Conservation (phyloP, 2,797 vertebrate genomes). For the Distichodus sexfasciatus region DNA sequence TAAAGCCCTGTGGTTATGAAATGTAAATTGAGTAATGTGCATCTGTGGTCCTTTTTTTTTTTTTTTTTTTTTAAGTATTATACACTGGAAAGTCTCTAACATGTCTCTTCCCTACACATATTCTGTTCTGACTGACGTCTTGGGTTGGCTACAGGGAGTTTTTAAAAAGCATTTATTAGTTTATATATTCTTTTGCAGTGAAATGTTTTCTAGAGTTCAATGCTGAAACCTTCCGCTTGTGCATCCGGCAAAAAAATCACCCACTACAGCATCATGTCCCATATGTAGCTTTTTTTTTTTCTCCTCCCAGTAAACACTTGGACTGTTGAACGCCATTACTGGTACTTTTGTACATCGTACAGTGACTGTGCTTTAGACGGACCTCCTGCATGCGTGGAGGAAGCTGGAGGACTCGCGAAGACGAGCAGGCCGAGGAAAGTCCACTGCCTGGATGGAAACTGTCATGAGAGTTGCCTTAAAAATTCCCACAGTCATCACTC, state of each 20-base stretch:
- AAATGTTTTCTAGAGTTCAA: slow-evolving; percentile 53
- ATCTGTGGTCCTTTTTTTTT: slow-evolving; percentile 73
- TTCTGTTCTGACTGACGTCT: slow-evolving; percentile 54
- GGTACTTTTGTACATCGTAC: slow-evolving; percentile 50
- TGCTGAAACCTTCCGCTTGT: slow-evolving; percentile 51
- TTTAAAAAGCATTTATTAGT: slow-evolving; percentile 1
- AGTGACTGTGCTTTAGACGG: slow-evolving; percentile 46
- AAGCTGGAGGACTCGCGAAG: slow-evolving; percentile 48
- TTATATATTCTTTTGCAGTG: slow-evolving; percentile 17
- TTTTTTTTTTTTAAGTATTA: slow-evolving; percentile 72
- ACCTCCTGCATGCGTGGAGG: slow-evolving; percentile 44
- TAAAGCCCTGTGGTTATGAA: slow-evolving; percentile 71
- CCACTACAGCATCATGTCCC: slow-evolving; percentile 17
- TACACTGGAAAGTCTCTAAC: slow-evolving; percentile 80
- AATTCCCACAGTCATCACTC: slow-evolving; percentile 63
- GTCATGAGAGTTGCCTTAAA: slow-evolving; percentile 81
- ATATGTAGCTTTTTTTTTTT: neutral
- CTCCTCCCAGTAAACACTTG: slow-evolving; percentile 16
- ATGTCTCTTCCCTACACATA: slow-evolving; percentile 61
- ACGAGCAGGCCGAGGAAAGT: slow-evolving; percentile 52
- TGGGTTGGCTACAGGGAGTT: slow-evolving; percentile 4
- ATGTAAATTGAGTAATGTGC: slow-evolving; percentile 75
- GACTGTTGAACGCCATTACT: slow-evolving; percentile 26
- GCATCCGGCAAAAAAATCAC: slow-evolving; percentile 11
- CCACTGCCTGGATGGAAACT: slow-evolving; percentile 63